Conservation (phyloP, 2,888 invertebrate genomes). For the Agonopterix alstromeriana region DNA sequence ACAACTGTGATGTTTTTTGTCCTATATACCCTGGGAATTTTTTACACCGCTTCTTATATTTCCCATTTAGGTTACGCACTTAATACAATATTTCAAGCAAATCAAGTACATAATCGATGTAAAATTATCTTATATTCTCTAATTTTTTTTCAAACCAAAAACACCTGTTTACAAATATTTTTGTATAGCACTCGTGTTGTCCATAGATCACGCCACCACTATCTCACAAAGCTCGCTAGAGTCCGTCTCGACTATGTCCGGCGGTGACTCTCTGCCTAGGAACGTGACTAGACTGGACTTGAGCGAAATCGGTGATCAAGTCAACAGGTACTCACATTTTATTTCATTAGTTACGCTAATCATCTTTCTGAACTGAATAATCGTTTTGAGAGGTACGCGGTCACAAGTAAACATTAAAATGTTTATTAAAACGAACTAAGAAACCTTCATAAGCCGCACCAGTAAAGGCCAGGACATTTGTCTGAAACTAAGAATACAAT, state of each 20-base stretch:
- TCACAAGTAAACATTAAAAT: too few species aligned
- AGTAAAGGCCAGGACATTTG: too few species aligned
- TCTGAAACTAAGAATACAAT: too few species aligned
- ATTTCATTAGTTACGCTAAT: background rate
- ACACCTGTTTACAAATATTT: background rate
- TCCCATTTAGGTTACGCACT: too few species aligned
- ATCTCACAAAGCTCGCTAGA: constrained; percentile 86
- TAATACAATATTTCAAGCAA: too few species aligned
- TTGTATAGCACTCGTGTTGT: constrained; percentile 18
- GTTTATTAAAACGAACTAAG: too few species aligned
- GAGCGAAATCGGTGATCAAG: constrained; percentile 68
- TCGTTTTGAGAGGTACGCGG: too few species aligned
- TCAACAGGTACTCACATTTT: constrained; percentile 53
- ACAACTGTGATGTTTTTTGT: background rate
- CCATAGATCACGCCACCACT: constrained; percentile 81
- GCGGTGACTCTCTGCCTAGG: constrained; percentile 68
- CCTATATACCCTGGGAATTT: too few species aligned
- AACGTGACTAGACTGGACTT: constrained; percentile 54
- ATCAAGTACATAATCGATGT: too few species aligned
- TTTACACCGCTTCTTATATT: too few species aligned
- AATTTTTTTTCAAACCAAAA: background rate
- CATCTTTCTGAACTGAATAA: background rate
- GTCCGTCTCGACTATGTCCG: constrained; percentile 84
- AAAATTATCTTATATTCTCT: too few species aligned
- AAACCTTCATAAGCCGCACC: too few species aligned